Evolutionary conservation across 2,888 invertebrate species (phyloP).

Genomic region (Drosophila histrio): DNA sequence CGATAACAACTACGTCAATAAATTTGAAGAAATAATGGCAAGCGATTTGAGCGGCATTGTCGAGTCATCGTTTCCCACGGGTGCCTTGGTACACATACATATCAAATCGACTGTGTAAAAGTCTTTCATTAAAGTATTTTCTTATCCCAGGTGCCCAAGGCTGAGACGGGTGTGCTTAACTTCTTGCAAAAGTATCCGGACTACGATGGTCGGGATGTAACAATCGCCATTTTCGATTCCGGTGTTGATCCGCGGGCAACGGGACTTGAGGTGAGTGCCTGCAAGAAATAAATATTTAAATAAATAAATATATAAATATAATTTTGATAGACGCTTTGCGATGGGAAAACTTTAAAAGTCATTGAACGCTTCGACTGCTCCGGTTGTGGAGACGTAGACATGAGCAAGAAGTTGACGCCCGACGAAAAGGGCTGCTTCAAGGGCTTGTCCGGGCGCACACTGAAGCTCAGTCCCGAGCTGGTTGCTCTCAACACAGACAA

Average conservation of each 20-base stretch:
- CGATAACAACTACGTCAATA: constrained; percentile 23
- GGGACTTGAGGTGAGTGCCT: constrained; percentile 91
- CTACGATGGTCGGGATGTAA: constrained; percentile 95
- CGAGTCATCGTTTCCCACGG: constrained; percentile 91
- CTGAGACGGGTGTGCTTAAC: constrained; percentile 95
- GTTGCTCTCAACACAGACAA: constrained; percentile 87
- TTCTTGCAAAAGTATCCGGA: constrained; percentile 95
- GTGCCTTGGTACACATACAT: constrained; percentile 87
- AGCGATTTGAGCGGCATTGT: constrained; percentile 82
- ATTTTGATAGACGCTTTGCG: constrained; percentile 89
- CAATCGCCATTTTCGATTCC: constrained; percentile 98
- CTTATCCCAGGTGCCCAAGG: constrained; percentile 88
- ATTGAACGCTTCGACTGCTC: constrained; percentile 97
- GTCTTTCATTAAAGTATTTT: not conserved
- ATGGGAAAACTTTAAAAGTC: constrained; percentile 93
- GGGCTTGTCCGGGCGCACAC: constrained; percentile 93
- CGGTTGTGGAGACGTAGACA: constrained; percentile 98
- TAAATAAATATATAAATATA: not conserved
- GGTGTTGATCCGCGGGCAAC: constrained; percentile 98
- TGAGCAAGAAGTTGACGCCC: constrained; percentile 89
- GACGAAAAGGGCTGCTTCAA: constrained; percentile 90
- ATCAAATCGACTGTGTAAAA: not conserved
- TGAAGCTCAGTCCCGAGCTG: constrained; percentile 86
- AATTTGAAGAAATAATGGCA: constrained; percentile 56
- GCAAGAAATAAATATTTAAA: not conserved